These are phyloP conservation scores for Scophthalmus maximus DNA, from an alignment of 2,113 vertebrate species.

Conservation along the genomic window DNA sequence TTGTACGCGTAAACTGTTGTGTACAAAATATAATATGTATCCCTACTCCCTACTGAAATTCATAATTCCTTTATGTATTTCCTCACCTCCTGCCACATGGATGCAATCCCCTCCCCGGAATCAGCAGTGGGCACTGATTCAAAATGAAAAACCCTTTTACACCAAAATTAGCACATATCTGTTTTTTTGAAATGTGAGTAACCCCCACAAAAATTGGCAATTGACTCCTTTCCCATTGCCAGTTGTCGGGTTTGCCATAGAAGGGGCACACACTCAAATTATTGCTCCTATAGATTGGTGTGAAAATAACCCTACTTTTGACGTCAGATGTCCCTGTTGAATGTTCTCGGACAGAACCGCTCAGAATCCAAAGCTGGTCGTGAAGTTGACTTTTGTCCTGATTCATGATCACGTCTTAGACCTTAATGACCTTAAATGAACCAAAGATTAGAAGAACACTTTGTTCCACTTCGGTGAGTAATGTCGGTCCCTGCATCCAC, in stretches of 20 bases:
- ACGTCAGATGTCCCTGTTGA: slow-evolving; percentile 20
- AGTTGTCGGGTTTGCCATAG: background rate
- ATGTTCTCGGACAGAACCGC: slow-evolving; percentile 23
- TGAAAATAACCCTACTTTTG: slow-evolving; percentile 32
- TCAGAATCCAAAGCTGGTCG: slow-evolving; percentile 10
- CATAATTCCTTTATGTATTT: background rate
- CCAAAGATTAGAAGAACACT: background rate
- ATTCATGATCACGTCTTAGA: background rate
- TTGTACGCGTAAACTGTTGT: no score
- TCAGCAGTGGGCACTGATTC: no score
- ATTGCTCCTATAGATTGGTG: no score
- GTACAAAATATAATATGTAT: background rate
- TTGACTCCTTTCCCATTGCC: no score
- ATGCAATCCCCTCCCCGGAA: no score
- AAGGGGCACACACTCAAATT: no score
- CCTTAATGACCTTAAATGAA: slow-evolving; percentile 10
- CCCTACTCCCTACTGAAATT: background rate
- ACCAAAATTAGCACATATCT: background rate
- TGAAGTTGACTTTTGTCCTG: slow-evolving; percentile 23
- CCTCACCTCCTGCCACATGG: no score
- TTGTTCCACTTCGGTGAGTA: background rate
- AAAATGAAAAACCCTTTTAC: background rate
- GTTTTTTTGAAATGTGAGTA: background rate
- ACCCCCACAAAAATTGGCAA: background rate
- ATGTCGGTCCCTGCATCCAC: no score